Evolutionary conservation across 1,140 invertebrate genomes (phyloP), one percentile per base, ranked within the genome.

Genomic region (Drosophila mojavensis): DNA sequence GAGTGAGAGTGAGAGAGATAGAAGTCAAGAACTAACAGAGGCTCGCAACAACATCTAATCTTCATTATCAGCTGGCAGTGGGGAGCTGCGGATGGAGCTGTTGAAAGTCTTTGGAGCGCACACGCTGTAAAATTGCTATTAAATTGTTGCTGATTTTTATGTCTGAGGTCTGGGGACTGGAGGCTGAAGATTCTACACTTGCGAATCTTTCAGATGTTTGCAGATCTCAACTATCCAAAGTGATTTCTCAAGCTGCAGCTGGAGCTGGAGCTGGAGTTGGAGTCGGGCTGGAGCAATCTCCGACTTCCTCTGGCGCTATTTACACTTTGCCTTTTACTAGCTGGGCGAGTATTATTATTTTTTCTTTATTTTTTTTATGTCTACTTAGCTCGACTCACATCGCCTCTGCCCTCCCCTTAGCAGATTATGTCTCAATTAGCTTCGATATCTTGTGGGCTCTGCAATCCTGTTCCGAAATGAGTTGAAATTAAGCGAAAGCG

Each of bases 61-160:
- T 83, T 59, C 81, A 70, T 80, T 75, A 84, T 80, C 73, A 72
- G 54, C 41, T 56, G 39, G 7, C 36, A 39, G 36, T 39, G 36
- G 39, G 47, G 24, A 61, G 43, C 59, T 36, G 28, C 15, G 68
- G 9, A 67, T 41, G 53, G 13, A 17, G 45, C 26, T 50, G 20
- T 11, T 26, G 33, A 47, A 47, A 47, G 43, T 17, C n/a, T 41
- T 56, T 56, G 26, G 39, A 66, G 68, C 58, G 78, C 65, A 64
- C 65, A 77, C 54, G 84, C 74, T 79, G 79, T 88, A 88, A 88
- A 88, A 88, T 83, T 79, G 83, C 80, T 68, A 88, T 88, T 89
- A 89, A 88, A 88, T 88, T 89, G 83, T 88, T 89, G 84, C 83
- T 88, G 83, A 88, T 88, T 88, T 88, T 88, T 83, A 89, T 89